phyloP scores from a whole-genome alignment of 2,113 vertebrate species.

The Epinephelus cyanopodus region DNA sequence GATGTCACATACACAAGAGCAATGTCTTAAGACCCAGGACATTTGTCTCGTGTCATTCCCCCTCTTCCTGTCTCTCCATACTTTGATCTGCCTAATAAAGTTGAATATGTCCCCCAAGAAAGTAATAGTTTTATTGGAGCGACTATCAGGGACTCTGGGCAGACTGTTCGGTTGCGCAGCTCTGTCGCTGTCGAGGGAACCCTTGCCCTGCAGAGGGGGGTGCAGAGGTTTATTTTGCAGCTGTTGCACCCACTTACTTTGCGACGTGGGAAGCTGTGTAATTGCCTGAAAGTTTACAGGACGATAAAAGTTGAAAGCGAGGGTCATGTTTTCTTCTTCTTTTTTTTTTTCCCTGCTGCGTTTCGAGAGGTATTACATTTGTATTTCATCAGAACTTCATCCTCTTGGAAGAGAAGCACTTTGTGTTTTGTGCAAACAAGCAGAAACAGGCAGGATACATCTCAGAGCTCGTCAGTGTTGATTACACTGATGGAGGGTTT shows the following conservation, averaged over 20 bases:
- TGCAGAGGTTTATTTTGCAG: conserved; percentile 32
- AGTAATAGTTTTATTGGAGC: neutral
- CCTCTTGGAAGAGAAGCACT: conserved; percentile 33
- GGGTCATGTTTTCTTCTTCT: conserved; percentile 28
- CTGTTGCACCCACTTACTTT: conserved; percentile 37
- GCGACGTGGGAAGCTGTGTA: conserved; percentile 22
- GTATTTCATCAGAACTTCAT: conserved; percentile 56
- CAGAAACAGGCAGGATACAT: conserved; percentile 28
- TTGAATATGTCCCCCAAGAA: conserved; percentile 17
- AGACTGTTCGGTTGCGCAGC: neutral
- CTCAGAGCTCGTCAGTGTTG: conserved; percentile 24
- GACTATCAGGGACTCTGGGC: neutral
- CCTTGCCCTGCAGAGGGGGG: neutral
- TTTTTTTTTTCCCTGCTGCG: neutral
- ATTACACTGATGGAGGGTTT: conserved; percentile 49
- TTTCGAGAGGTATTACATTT: conserved; percentile 43
- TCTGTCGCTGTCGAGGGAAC: conserved; percentile 29
- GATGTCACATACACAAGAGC: neutral
- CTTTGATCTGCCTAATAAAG: conserved; percentile 28
- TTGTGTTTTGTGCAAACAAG: conserved; percentile 46
- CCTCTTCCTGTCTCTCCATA: neutral
- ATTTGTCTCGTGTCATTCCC: conserved; percentile 6
- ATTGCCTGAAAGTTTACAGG: conserved; percentile 49
- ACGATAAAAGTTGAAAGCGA: conserved; percentile 33
- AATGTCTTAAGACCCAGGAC: neutral